Conservation (phyloP, 2,888 invertebrate genomes). For the Leptinotarsa juncta region DNA sequence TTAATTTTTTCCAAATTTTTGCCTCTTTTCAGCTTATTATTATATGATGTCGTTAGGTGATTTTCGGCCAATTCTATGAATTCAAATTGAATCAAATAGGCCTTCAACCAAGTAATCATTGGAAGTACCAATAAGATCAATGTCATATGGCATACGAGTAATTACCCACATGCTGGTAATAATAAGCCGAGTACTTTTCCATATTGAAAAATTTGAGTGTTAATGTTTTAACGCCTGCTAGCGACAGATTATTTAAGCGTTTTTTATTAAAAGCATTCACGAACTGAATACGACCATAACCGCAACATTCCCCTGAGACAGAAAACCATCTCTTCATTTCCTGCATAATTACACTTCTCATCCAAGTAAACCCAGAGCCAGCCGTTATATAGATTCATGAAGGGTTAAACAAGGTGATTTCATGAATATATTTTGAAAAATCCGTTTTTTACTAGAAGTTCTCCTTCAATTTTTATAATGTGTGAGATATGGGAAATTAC, state of each 20-base stretch:
- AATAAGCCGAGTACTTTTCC: not conserved
- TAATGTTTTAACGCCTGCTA: slow-evolving; percentile 9
- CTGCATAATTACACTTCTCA: not conserved
- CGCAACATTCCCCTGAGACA: slow-evolving; percentile 9
- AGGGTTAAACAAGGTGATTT: not conserved
- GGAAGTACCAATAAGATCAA: not conserved
- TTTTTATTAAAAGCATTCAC: slow-evolving; percentile 8
- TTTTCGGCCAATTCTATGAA: too few species aligned
- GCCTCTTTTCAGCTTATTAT: too few species aligned
- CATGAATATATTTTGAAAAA: too few species aligned
- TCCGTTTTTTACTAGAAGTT: too few species aligned
- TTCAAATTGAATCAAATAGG: too few species aligned
- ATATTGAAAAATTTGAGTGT: slow-evolving; percentile 1
- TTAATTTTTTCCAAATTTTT: too few species aligned
- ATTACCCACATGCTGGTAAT: slow-evolving; percentile 1
- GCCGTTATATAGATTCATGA: not conserved
- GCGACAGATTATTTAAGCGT: not conserved
- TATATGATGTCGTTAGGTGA: too few species aligned
- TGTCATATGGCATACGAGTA: slow-evolving; percentile 9
- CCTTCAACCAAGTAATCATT: not conserved
- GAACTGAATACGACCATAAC: not conserved
- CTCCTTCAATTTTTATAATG: too few species aligned
- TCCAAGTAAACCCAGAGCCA: not conserved
- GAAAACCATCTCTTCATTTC: slow-evolving; percentile 4
- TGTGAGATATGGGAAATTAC: too few species aligned